Evolutionary conservation across 1,140 invertebrate species (phyloP), one percentile per base, ranked within the genome.

Genomic region (Reticulitermes speratus): DNA sequence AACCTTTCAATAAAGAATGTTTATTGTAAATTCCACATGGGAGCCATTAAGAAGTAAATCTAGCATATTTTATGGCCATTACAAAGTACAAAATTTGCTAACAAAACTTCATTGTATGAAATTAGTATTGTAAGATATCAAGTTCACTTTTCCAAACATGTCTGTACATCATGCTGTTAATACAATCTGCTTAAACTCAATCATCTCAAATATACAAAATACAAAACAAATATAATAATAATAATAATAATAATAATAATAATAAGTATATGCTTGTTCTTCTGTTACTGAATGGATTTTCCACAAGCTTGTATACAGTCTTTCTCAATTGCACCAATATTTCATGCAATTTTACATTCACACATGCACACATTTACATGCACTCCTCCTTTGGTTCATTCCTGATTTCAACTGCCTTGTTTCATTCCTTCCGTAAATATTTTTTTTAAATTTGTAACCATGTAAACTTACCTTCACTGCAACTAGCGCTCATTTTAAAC

Each of bases 231-330:
- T 48, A 38, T 38, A 38, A 38, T 38, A 38, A 38, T 38, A 38
- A 38, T 38, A 38, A 38, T 38, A 38, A 38, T 38, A 38, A 38
- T 48, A 16, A 30, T 75, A 75, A 75, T 75, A 75, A 75, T 75
- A 30, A 25, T 9, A 75, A 75, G 65, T 75, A 75, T 75, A 14
- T 75, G 21, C 12, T 9, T 75, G 65, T 75, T 75, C 65, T 9
- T 12, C n/a, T 75, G 25, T 75, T 75, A n/a, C 65, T 25, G n/a
- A 75, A 75, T 75, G 3, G 30, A 75, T 75, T 75, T 30, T 75
- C n/a, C 65, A 75, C n/a, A 75, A 75, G 65, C n/a, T 75, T 75
- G 65, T 30, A 75, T 75, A 75, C 65, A 75, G 65, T 75, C 65
- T 75, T 75, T 75, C 65, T n/a, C 25, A 75, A 75, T 75, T 75